Base-by-base conservation (phyloP, 2,797 vertebrate genomes). In the Coilia nasus region DNA sequence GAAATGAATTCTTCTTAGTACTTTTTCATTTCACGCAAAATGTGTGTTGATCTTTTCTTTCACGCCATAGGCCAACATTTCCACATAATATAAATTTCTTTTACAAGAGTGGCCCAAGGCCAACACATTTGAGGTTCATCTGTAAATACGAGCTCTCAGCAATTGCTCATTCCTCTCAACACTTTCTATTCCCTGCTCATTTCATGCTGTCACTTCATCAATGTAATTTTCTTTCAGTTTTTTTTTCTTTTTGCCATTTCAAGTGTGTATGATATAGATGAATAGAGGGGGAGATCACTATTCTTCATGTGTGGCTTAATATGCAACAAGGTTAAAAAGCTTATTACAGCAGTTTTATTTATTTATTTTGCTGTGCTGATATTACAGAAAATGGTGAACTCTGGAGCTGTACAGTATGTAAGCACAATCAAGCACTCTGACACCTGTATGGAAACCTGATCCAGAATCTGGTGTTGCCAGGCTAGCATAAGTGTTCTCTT, bases 121-220 rank as follows among this genome's bases (percentile, higher is more conserved):
- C 60, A 62, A 12, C 28, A 3, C 12, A 35, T 19, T 75, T 75
- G 67, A 75, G 28, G 31, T 35, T 15, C 67, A 35, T 75, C 67
- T 75, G 67, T 75, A 75, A 75, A 35, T 17, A 75, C 17, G 17
- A 35, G 67, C 25, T 35, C 67, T 75, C 14, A 17, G 67, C 31
- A 75, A 75, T 75, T 35, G 35, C 35, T 75, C 67, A 35, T 75
- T 41, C 67, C 67, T 35, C 67, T 6, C 67, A 28, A 35, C 67
- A 35, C 28, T 31, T 31, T 75, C 31, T 21, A 21, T 35, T 75
- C 28, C 4, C 14, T 31, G 15, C 28, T 35, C 31, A 75, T 75
- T 75, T 75, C 67, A 75, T 75, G 67, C 14, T 31, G 19, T 41
- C 67, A 3, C 67, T 75, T 75, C 67, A 75, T 75, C 67, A 75